These are phyloP conservation scores for Mamestra configurata DNA, from an alignment of 1,140 invertebrate species.

Conservation along the genomic window DNA sequence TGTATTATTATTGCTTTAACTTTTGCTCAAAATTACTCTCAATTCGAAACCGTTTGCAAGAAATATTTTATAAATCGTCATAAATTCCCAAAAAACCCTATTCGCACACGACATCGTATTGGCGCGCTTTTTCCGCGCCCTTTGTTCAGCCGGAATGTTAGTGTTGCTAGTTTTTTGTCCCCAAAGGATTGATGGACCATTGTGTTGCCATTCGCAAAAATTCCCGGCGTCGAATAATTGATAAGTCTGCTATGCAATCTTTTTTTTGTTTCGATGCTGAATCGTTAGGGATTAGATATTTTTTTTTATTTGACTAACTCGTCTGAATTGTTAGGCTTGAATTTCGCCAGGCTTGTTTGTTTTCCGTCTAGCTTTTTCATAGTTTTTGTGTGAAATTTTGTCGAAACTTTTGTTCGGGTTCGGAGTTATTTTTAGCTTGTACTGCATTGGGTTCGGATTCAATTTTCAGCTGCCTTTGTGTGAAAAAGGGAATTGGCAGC, in stretches of 20 bases:
- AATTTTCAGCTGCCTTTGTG: constrained; percentile 24
- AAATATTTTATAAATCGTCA: constrained; percentile 5
- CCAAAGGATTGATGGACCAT: constrained; percentile 75
- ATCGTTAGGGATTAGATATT: constrained; percentile 76
- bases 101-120: constrained; percentile 55
- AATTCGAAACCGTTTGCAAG: background rate
- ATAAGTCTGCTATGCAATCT: constrained; percentile 62
- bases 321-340: constrained; percentile 55
- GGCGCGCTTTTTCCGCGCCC: constrained; percentile 69
- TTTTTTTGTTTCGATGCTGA: constrained; percentile 64
- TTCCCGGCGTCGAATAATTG: constrained; percentile 76
- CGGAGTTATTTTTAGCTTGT: constrained; percentile 26
- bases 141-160: constrained; percentile 70
- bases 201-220: constrained; percentile 76
- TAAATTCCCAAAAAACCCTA: constrained; percentile 46
- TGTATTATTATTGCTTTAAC: background rate
- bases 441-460: background rate
- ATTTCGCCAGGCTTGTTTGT: constrained; percentile 44
- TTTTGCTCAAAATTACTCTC: background rate
- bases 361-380: constrained; percentile 44
- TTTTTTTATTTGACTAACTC: constrained; percentile 54
- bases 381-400: constrained; percentile 40
- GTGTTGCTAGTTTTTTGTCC: constrained; percentile 76
- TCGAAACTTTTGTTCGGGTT: constrained; percentile 35
- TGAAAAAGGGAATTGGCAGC: background rate